Evolutionary conservation across 2,888 invertebrate genomes (phyloP), one percentile per base, ranked within the genome.

Genomic region (Theodoxus fluviatilis): DNA sequence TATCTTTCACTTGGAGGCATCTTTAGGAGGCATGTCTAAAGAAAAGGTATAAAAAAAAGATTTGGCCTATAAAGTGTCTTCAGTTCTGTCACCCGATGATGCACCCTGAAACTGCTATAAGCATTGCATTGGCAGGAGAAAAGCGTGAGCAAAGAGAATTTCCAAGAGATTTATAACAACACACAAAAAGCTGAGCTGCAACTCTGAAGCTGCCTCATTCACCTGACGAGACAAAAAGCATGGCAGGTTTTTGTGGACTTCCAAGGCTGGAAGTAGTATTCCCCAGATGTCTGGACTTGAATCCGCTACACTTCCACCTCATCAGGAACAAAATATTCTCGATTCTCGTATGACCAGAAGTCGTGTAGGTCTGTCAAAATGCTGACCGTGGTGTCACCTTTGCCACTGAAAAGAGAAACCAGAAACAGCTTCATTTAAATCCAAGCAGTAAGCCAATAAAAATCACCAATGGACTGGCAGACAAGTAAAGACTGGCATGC

Each of bases 321-420:
- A 59, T 86, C 85, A n/a, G 83, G 83, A 33, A 87, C 86, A 69
- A 88, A 79, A 71, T 87, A 86, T 80, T 97, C 97, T 77, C 97
- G 90, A 87, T 96, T 95, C 89, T 98, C 98, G 84, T 98, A 96
- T 0, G 94, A 94, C 95, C 95, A 96, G 90, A 98, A 98, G 66
- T 96, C 95, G 87, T 97, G 95, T 81, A 96, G 92, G 88, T 98
- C 98, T 77, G 96, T 93, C 71, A 98, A 89, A 85, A 98, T 96
- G 81, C 94, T 95, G 49, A 96, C 92, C 72, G 97, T 94, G 0
- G 95, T 96, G 82, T 95, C 96, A 0, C 96, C 97, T 87, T 95
- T 95, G 0, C 95, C 95, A 88, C 95, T 94, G 80, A 82, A 89
- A 82, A 69, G 70, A 65, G 63, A 71, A 73, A 65, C 18, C 47